These are phyloP conservation scores for Siniperca scherzeri DNA, from an alignment of 2,797 vertebrate genomes.

Conservation along the genomic window DNA sequence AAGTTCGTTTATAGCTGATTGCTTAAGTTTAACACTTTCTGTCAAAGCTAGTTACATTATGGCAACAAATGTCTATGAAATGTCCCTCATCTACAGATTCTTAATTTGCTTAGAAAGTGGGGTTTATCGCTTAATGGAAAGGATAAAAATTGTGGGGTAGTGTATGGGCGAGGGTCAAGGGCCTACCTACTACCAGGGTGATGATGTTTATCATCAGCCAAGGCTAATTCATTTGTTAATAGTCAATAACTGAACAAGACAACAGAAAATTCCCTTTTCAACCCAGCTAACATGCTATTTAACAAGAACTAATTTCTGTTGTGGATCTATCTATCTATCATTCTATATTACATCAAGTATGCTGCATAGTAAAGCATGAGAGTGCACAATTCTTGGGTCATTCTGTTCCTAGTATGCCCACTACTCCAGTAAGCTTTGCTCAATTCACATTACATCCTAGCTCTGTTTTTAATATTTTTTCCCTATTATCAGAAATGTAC, in stretches of 20 bases:
- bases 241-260: not conserved
- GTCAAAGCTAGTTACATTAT: not conserved
- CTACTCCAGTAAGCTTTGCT: not conserved
- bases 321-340: not conserved
- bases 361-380: not conserved
- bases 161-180: no score
- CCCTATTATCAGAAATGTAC: not conserved
- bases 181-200: no score
- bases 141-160: constrained; percentile 50
- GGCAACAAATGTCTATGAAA: constrained; percentile 51
- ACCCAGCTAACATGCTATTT: not conserved
- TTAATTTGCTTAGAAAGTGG: constrained; percentile 80
- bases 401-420: not conserved
- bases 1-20: constrained; percentile 1
- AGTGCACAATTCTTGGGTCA: constrained; percentile 6
- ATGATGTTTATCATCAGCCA: not conserved
- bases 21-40: constrained; percentile 10
- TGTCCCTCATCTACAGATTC: constrained; percentile 78
- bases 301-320: not conserved
- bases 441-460: not conserved
- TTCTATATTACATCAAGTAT: not conserved
- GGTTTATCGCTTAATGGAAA: constrained; percentile 73
- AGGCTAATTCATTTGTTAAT: not conserved
- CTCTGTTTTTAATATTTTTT: not conserved
- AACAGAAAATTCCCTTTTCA: not conserved